Evolutionary conservation across 2,113 vertebrate genomes (phyloP).

Genomic region (Lycocorax pyrrhopterus): DNA sequence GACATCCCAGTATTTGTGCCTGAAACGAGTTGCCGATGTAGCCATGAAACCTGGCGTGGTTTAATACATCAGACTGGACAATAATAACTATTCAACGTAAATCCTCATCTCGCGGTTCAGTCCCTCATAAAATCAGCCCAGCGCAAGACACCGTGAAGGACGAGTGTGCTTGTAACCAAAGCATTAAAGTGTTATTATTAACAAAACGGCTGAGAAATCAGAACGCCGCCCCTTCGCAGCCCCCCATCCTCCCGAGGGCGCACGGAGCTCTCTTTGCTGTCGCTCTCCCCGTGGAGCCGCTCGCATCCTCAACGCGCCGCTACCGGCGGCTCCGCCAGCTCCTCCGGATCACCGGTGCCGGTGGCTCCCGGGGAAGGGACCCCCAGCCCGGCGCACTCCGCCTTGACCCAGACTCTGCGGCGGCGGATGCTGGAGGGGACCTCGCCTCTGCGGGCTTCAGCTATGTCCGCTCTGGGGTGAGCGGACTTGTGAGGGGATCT

Average conservation of each 20-base stretch:
- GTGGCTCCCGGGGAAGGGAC: too few relatives aligned
- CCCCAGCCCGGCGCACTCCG: too few relatives aligned
- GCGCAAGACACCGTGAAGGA: neutral
- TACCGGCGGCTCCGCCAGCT: neutral
- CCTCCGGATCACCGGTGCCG: neutral
- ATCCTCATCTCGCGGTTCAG: neutral
- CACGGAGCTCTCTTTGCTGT: neutral
- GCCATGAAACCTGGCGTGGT: neutral
- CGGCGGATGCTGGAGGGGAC: neutral
- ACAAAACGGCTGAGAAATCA: neutral
- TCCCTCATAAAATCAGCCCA: neutral
- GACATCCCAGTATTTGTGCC: too few relatives aligned
- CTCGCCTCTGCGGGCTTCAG: neutral
- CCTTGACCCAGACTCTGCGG: neutral
- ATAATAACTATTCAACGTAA: neutral
- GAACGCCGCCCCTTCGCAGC: neutral
- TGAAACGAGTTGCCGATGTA: neutral
- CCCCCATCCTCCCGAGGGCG: neutral
- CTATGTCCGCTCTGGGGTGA: neutral
- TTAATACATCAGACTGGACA: neutral
- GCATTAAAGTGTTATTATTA: neutral
- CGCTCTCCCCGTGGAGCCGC: neutral
- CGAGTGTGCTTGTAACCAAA: neutral
- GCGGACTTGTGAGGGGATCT: neutral
- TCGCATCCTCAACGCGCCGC: neutral